phyloP scores from a whole-genome alignment of 1,140 invertebrate genomes.

The Bombus vancouverensis region DNA sequence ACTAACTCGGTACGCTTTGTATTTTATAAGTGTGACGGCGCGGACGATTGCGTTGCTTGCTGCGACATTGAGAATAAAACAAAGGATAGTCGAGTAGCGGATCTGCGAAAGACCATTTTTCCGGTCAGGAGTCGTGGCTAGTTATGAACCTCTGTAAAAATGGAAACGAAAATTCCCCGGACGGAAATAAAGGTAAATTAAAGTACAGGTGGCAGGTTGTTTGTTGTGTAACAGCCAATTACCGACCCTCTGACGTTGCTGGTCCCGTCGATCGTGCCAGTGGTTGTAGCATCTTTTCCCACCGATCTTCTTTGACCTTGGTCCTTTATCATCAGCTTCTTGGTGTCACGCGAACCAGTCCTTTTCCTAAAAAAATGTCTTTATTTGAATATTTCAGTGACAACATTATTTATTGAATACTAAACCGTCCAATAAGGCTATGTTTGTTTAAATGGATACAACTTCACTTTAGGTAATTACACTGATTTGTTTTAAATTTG shows the following conservation, averaged over 20 bases:
- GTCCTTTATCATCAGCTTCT: no score
- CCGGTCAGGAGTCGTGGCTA: constrained; percentile 28
- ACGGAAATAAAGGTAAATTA: constrained; percentile 73
- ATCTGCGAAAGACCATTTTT: constrained; percentile 48
- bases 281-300: constrained; percentile 25
- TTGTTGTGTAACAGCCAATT: constrained; percentile 74
- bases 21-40: neutral
- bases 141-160: constrained; percentile 67
- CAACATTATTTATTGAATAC: neutral
- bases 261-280: constrained; percentile 41
- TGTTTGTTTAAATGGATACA: no score
- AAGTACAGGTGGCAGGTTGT: constrained; percentile 63
- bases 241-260: constrained; percentile 52
- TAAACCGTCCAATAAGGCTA: no score
- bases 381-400: neutral
- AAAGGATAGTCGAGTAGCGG: constrained; percentile 15
- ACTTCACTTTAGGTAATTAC: no score
- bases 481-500: no score
- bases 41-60: neutral
- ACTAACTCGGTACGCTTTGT: constrained; percentile 1
- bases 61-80: constrained; percentile 61
- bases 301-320: constrained; percentile 24
- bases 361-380: neutral
- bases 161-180: constrained; percentile 66
- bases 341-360: neutral